Conservation (phyloP, 1,140 invertebrate species). For the Vanessa atalanta region DNA sequence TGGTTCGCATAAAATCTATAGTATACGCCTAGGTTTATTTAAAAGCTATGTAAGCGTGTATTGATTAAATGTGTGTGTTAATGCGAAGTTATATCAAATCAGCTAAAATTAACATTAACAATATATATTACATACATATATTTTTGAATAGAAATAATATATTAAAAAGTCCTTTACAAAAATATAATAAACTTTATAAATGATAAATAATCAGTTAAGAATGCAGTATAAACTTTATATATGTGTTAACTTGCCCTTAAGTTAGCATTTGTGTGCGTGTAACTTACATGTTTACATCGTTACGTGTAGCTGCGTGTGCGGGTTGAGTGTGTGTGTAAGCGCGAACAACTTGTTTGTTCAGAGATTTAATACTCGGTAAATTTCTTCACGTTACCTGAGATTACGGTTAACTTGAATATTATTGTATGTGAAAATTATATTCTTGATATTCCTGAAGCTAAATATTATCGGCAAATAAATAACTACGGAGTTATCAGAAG, state of each 20-base stretch:
- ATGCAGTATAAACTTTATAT: no score
- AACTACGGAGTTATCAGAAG: no score
- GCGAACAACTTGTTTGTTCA: slow-evolving; percentile 79
- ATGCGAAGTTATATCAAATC: slow-evolving; percentile 8
- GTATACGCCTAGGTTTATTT: slow-evolving; percentile 1
- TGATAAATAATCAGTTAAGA: background rate
- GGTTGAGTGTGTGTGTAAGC: slow-evolving; percentile 59
- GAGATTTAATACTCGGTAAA: slow-evolving; percentile 79
- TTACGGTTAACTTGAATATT: slow-evolving; percentile 38
- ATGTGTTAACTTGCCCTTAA: background rate
- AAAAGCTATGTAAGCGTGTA: background rate
- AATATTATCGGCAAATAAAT: no score
- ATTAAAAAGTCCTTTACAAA: no score
- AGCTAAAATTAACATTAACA: background rate
- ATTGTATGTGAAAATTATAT: slow-evolving; percentile 45
- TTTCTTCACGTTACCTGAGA: slow-evolving; percentile 75
- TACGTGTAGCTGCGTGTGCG: slow-evolving; percentile 13
- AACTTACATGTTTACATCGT: slow-evolving; percentile 7
- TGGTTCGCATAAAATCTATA: background rate
- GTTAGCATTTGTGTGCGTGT: background rate
- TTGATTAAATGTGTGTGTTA: slow-evolving; percentile 26
- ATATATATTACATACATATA: no score
- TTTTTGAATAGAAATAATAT: no score
- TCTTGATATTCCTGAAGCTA: no score
- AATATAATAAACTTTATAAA: background rate